Evolutionary conservation across 2,113 vertebrate species (phyloP), one percentile per base, ranked within the genome.

Genomic region (Phrynosoma blainvillii): DNA sequence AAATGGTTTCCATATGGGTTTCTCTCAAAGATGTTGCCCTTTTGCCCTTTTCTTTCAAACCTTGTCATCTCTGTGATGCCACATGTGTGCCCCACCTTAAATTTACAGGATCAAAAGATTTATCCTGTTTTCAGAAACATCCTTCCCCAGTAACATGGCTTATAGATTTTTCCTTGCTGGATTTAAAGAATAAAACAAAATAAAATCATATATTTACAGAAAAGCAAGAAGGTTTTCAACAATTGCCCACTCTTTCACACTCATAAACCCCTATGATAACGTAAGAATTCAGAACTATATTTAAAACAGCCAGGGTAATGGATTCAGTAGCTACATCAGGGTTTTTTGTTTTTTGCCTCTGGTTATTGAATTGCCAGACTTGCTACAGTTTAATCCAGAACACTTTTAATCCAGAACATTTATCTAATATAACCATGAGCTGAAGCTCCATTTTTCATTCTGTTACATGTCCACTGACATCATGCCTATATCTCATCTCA

Each of bases 291-390:
- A 16, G 2, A 5, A 4, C 65, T 0, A 36, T n/a, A 5, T 42
- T 0, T 23, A 0, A 89, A 25, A 59, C 81, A 7, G 4, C 9
- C 1, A 0, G 65, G 0, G 0, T 3, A 83, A 1, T 85, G 0
- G 11, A 1, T 5, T 11, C 2, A 62, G 20, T 0, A 75, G 7
- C 65, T 0, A 9, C 52, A 7, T 2, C 23, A 30, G 7, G 47
- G 7, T 5, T 5, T 0, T 23, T 7, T 36, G 36, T 36, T 36
- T 23, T 7, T 0, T 2, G 77, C 42, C 52, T 71, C 77, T 65
- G 32, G 36, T 30, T 68, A 0, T 40, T 2, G 66, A 74, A 18
- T 4, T 1, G 2, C 25, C 10, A 2, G 5, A 27, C 21, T 59
- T 2, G 0, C 0, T 2, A 1, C 54, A 23, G 13, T 7, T 81